Evolutionary conservation across 2,113 vertebrate species (phyloP).

Genomic region (Zonotrichia leucophrys): DNA sequence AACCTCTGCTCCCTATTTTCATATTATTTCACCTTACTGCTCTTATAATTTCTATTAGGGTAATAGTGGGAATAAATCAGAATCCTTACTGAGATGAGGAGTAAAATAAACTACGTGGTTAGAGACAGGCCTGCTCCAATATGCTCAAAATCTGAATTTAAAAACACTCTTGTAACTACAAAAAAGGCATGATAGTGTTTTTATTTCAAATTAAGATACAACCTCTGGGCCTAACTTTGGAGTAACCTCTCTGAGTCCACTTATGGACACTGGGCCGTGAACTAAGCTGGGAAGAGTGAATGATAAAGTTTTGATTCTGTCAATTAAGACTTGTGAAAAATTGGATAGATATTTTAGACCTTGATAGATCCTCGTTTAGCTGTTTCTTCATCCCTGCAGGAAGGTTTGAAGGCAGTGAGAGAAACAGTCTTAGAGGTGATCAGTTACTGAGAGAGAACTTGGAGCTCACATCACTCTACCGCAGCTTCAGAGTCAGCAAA

Average conservation of each 20-base stretch:
- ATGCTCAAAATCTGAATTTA: neutral
- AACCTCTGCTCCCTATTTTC: constrained; percentile 1
- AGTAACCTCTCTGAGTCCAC: neutral
- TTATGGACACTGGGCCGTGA: neutral
- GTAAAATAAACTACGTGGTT: neutral
- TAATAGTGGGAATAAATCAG: neutral
- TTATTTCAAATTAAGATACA: neutral
- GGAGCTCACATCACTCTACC: neutral
- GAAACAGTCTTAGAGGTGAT: no score
- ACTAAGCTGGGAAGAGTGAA: neutral
- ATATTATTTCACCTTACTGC: constrained; percentile 27
- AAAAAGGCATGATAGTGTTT: neutral
- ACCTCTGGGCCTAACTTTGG: neutral
- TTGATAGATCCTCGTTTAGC: neutral
- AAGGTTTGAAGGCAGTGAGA: neutral
- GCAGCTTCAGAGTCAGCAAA: neutral
- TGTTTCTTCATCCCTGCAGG: neutral
- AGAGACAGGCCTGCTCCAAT: neutral
- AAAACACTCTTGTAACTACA: neutral
- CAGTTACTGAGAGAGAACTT: neutral
- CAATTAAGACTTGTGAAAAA: neutral
- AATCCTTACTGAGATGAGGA: neutral
- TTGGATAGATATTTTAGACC: neutral
- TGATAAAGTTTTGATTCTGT: neutral
- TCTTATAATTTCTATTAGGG: constrained; percentile 6